Evolutionary conservation across 1,140 invertebrate genomes (phyloP), one percentile per base, ranked within the genome.

Genomic region (Helicoverpa zea): DNA sequence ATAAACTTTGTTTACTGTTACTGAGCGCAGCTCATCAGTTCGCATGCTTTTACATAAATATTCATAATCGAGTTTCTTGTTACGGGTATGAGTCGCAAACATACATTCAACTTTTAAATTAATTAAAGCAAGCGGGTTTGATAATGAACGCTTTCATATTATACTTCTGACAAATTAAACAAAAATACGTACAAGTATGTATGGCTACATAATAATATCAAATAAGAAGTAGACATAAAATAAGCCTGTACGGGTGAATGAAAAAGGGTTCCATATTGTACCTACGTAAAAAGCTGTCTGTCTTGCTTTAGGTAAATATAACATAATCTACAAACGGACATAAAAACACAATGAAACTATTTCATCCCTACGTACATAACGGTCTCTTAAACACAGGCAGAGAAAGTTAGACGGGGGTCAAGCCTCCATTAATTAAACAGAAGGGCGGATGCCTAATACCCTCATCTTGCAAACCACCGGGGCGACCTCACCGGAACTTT

Each of bases 371-470:
- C 35, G 23, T 43, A 77, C 61, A 54, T 77, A 54, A 68, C 43
- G 72, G 72, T 80, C 76, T 81, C 64, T 81, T 80, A 77, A 80
- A 81, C 64, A 80, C 79, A 76, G 58, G 64, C 43, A 68, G 63
- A 49, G 63, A 68, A 85, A 85, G 86, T 85, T 85, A 79, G 63
- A 80, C 81, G 66, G 72, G 81, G 86, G 81, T 88, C 85, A 84
- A 88, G 82, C 82, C 81, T 77, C 81, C 81, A 86, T 87, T 89
- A 89, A 86, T 86, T 87, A 87, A 79, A 81, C 79, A 74, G 81
- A 79, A 87, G 73, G 82, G 54, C 77, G 84, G 80, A 68, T 73
- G 43, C 81, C 47, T 84, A 85, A 80, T 86, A 83, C 85, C 82
- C 83, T 82, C 77, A 81, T 83, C 80, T 83, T 83, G 68, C 59